Percentiles rank a stretch among this genome's conserved stretches.
Evolutionary conservation across 2,888 invertebrate genomes (phyloP).

Genomic region (Agonopterix subpropinquella): DNA sequence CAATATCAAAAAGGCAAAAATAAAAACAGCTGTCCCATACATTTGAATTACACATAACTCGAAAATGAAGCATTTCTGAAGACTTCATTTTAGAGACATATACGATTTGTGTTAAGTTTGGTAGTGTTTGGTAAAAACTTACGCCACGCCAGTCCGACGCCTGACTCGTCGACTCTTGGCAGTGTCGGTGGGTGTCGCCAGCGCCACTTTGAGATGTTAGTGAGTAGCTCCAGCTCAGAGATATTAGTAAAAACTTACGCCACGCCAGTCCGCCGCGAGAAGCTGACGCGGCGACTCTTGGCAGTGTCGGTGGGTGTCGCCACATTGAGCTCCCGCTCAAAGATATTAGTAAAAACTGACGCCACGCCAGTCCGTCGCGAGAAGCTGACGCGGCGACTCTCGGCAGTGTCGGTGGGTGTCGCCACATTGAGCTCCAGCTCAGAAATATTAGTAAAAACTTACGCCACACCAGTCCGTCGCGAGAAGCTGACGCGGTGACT

Average conservation of each 20-base stretch:
- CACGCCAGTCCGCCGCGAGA: conserved; percentile 54
- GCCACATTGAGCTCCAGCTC: conserved; percentile 63
- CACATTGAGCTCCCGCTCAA: conserved; percentile 62
- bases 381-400: conserved; percentile 65
- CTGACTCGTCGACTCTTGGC: conserved; percentile 62
- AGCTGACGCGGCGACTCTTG: conserved; percentile 64
- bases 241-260: conserved; percentile 19
- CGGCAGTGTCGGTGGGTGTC: conserved; percentile 53
- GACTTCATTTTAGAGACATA: too few relatives aligned
- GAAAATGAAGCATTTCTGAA: too few relatives aligned
- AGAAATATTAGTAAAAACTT: conserved; percentile 35
- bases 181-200: conserved; percentile 55
- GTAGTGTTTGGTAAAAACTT: conserved; percentile 20
- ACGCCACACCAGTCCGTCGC: conserved; percentile 56
- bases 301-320: conserved; percentile 54
- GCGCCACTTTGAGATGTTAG: conserved; percentile 52
- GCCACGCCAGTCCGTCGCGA: conserved; percentile 41
- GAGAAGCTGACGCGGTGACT: conserved; percentile 66
- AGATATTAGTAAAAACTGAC: conserved; percentile 18
- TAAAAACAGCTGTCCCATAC: too few relatives aligned
- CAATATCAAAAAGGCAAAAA: too few relatives aligned
- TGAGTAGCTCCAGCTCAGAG: conserved; percentile 62
- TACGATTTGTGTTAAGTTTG: too few relatives aligned
- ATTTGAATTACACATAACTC: too few relatives aligned
- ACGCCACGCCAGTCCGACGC: conserved; percentile 56